Conservation (phyloP, 2,888 invertebrate genomes). For the Phengaris alcon region DNA sequence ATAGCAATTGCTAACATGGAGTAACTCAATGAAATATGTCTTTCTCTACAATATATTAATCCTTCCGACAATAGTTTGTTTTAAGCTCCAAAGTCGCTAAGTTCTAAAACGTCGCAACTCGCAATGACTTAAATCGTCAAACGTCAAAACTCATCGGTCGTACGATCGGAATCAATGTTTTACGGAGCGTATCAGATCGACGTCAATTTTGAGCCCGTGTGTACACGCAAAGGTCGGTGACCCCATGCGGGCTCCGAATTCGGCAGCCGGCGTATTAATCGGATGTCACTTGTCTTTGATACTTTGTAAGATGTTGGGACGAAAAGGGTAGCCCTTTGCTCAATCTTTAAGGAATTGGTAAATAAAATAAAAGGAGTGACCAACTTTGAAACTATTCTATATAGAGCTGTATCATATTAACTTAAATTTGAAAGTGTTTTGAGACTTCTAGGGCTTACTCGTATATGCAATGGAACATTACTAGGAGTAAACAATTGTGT, state of each 20-base stretch:
- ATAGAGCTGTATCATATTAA: not conserved
- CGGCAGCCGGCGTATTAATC: constrained; percentile 64
- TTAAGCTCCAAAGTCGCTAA: not conserved
- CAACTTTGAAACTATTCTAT: constrained; percentile 19
- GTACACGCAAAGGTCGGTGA: constrained; percentile 55
- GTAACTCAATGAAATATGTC: too few species aligned
- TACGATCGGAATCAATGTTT: constrained; percentile 39
- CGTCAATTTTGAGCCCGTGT: constrained; percentile 52
- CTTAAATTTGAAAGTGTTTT: constrained; percentile 2
- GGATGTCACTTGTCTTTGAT: constrained; percentile 54
- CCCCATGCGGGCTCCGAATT: constrained; percentile 69
- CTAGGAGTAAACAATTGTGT: not conserved
- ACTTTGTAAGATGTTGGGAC: constrained; percentile 44
- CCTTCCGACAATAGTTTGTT: not conserved
- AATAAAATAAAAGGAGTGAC: constrained; percentile 35
- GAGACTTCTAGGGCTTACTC: not conserved
- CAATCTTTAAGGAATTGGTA: constrained; percentile 31
- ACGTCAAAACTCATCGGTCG: constrained; percentile 34
- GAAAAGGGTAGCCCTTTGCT: constrained; percentile 37
- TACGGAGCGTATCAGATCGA: constrained; percentile 51
- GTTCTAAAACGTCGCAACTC: not conserved
- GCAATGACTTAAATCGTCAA: constrained; percentile 28
- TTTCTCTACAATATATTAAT: too few species aligned
- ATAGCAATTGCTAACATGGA: too few species aligned
- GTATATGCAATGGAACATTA: not conserved